Evolutionary conservation across 2,113 vertebrate genomes (phyloP).

Genomic region (Pluvialis apricaria): DNA sequence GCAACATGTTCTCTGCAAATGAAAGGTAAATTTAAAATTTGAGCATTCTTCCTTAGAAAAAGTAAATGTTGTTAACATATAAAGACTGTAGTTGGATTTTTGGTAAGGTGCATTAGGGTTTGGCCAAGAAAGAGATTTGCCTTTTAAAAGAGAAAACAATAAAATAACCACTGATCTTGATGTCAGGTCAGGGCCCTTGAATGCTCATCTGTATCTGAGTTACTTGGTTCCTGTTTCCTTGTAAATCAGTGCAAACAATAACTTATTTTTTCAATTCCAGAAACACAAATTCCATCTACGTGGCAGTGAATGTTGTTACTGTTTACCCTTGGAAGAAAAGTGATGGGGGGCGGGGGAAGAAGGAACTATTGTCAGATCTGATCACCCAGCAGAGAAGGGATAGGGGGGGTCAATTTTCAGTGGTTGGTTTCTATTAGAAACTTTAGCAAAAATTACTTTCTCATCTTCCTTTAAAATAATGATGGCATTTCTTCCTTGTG

Average conservation of each 20-base stretch:
- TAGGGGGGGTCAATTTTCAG: not conserved
- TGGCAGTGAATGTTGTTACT: not conserved
- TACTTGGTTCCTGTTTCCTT: not conserved
- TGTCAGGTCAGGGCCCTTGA: not conserved
- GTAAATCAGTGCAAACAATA: not conserved
- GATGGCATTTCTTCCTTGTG: not conserved
- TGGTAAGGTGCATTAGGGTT: not conserved
- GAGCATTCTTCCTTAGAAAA: not conserved
- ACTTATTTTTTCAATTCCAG: not conserved
- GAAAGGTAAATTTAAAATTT: not conserved
- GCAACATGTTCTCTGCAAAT: not conserved
- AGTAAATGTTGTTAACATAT: not conserved
- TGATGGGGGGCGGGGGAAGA: accelerated
- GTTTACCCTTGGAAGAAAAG: not conserved
- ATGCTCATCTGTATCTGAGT: not conserved
- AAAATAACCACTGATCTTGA: not conserved
- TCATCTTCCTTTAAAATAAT: not conserved
- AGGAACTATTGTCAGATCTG: not conserved
- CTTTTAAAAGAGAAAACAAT: not conserved
- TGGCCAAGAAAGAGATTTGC: not conserved
- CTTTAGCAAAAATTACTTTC: not conserved
- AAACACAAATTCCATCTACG: not conserved
- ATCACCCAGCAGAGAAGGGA: not conserved
- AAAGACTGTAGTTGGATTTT: not conserved
- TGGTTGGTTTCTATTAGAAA: not conserved